Conservation (phyloP, 64 coral and sea anemone genomes). For the Montipora sp. region DNA sequence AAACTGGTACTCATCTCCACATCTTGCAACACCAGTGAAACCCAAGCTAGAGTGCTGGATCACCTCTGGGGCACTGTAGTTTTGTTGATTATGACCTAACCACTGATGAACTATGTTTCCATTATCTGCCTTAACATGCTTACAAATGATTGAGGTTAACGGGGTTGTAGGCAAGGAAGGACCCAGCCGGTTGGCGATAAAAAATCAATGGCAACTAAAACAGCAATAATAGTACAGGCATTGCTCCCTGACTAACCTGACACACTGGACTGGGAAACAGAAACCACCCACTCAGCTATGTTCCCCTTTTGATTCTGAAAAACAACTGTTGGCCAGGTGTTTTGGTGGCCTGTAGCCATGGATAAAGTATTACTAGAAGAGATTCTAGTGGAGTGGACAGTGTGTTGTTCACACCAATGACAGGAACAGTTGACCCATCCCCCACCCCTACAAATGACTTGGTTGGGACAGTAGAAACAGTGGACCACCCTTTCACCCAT, state of each 20-base stretch:
- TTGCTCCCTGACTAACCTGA: conserved; percentile 2
- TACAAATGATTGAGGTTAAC: background rate
- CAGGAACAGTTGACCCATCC: background rate
- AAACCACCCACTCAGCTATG: background rate
- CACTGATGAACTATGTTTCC: background rate
- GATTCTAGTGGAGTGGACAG: background rate
- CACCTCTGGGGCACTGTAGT: conserved; percentile 37
- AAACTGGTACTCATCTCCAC: conserved; percentile 40
- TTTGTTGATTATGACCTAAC: background rate
- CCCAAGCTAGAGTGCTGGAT: conserved; percentile 10
- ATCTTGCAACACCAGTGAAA: conserved; percentile 10
- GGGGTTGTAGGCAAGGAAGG: background rate
- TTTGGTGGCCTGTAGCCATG: background rate
- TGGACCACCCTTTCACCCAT: background rate
- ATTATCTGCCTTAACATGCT: background rate
- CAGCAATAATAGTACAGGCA: conserved; percentile 9
- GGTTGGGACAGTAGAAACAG: background rate
- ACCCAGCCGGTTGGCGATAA: background rate
- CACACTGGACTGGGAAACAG: background rate
- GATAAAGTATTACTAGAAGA: background rate
- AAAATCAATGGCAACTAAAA: conserved; percentile 5
- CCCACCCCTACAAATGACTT: background rate
- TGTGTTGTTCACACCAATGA: conserved; percentile 3
- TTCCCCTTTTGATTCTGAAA: background rate
- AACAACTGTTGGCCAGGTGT: background rate